Conservation (phyloP, 2,888 invertebrate species). For the Anoplius nigerrimus region DNA sequence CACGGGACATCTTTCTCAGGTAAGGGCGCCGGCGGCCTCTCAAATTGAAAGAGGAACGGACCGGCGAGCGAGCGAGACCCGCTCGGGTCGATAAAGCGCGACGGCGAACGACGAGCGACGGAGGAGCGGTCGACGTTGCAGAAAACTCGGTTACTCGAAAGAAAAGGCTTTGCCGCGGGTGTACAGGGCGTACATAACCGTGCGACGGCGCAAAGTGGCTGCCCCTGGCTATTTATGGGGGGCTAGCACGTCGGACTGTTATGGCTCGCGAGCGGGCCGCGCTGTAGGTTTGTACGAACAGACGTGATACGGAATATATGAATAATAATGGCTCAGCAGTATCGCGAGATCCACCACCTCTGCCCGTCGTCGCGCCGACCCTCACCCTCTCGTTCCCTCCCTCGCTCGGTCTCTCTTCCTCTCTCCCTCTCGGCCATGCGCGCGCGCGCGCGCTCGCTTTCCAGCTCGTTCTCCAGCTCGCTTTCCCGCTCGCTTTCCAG, state of each 20-base stretch:
- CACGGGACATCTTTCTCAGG: too few relatives aligned
- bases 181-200: too few relatives aligned
- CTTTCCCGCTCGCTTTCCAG: slow-evolving; percentile 12
- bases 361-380: slow-evolving; percentile 52
- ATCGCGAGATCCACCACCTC: slow-evolving; percentile 64
- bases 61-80: too few relatives aligned
- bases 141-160: too few relatives aligned
- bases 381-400: slow-evolving; percentile 25
- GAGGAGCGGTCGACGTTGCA: too few relatives aligned
- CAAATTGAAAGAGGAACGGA: too few relatives aligned
- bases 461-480: slow-evolving; percentile 16
- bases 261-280: slow-evolving; percentile 44
- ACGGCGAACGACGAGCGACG: too few relatives aligned
- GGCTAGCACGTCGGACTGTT: slow-evolving; percentile 51
- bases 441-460: slow-evolving; percentile 21
- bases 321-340: slow-evolving; percentile 72
- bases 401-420: slow-evolving; percentile 19
- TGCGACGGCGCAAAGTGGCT: slow-evolving; percentile 36
- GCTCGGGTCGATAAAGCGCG: too few relatives aligned
- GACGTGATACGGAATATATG: slow-evolving; percentile 75
- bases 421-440: too few relatives aligned
- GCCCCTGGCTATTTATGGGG: slow-evolving; percentile 57
- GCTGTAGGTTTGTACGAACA: slow-evolving; percentile 68
- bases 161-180: too few relatives aligned
- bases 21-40: too few relatives aligned